Percentiles rank a stretch among this genome's conserved stretches.
Conservation (phyloP, 2,113 vertebrate genomes). For the Bufo bufo region DNA sequence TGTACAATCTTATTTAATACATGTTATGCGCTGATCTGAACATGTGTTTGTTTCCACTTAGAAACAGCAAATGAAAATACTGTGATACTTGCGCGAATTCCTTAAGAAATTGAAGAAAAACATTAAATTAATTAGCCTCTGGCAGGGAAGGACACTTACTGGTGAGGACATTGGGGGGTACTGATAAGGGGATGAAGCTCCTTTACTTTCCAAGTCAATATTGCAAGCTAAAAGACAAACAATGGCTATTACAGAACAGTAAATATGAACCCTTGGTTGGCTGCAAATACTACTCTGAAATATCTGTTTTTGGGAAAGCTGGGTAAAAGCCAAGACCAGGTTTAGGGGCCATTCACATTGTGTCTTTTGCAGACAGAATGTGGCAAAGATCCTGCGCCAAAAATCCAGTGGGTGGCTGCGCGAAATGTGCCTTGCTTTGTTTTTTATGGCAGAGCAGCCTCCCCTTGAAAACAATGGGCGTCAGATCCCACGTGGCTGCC, state of each 20-base stretch:
- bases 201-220: background rate
- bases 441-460: too few relatives aligned
- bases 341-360: too few relatives aligned
- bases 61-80: background rate
- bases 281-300: background rate
- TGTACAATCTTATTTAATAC: conserved; percentile 40
- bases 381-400: too few relatives aligned
- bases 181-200: background rate
- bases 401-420: too few relatives aligned
- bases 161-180: background rate
- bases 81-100: background rate
- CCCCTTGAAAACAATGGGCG: too few relatives aligned
- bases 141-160: background rate
- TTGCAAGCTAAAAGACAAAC: background rate
- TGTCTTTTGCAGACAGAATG: too few relatives aligned
- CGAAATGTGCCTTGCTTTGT: too few relatives aligned
- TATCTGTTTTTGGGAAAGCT: background rate
- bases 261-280: background rate
- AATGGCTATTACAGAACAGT: background rate
- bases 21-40: conserved; percentile 11
- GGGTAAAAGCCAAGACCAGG: background rate
- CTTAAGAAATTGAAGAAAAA: conserved; percentile 7
- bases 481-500: too few relatives aligned
- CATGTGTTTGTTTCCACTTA: conserved; percentile 14
- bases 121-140: background rate